Evolutionary conservation across 2,888 invertebrate species (phyloP), one percentile per base, ranked within the genome.

Genomic region (Agrotis exclamationis): DNA sequence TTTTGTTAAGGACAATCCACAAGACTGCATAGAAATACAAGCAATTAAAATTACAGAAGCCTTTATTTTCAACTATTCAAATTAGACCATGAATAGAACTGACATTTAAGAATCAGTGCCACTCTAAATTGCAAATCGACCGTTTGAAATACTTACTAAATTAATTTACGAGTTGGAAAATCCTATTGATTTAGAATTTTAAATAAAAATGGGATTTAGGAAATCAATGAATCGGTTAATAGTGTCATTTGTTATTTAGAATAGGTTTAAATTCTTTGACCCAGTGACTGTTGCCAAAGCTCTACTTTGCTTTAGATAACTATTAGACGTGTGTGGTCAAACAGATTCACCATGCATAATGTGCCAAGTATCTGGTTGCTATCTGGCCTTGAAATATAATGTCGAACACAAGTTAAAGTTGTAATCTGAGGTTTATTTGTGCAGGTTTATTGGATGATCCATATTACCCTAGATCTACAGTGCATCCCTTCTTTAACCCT

Each of bases 31-130:
- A 22, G 3, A 1, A 39, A 22, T 39, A 39, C 39, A 39, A 51
- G 44, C 28, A 33, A 58, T 75, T 45, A 48, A 33, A 2, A 58
- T 51, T 18, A 44, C 33, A 39, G 54, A 64, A 7, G 48, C 45
- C 66, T 54, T 53, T 18, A 45, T 28, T 51, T 44, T 14, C 20
- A 45, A 28, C 33, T 47, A 63, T 53, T 33, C 48, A 76, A 59
- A 58, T 48, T 48, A 48, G n/a, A 59, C 44, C 22, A 60, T 18
- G 45, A 73, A 24, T 56, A 56, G 59, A 50, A 24, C 1, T 63
- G 74, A 67, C 68, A 74, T 79, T 76, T 58, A 54, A 56, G n/a
- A 63, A 67, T 66, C 48, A 48, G 62, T 39, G 50, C 80, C 75
- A 68, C 18, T 74, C 53, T 63, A 67, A 63, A 76, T 80, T 76